Conservation (phyloP, 2,797 vertebrate genomes). For the Okamejei kenojei region DNA sequence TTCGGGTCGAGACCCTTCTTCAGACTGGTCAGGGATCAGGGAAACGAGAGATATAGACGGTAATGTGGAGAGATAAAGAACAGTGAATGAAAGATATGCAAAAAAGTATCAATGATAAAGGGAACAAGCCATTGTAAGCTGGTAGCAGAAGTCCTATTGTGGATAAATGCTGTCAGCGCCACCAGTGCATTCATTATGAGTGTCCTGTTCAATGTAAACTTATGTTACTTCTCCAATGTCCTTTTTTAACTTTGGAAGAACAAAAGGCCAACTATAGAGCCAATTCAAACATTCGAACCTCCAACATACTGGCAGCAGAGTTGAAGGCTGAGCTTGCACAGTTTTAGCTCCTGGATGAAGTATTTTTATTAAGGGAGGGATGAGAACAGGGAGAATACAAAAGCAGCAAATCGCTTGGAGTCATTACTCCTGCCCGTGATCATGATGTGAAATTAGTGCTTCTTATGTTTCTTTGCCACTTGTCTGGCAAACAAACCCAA, state of each 20-base stretch:
- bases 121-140: too few species aligned
- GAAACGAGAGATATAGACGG: too few species aligned
- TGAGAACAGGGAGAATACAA: not conserved
- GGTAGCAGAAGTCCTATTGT: not conserved
- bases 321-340: not conserved
- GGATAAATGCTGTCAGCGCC: not conserved
- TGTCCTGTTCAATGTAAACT: not conserved
- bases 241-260: not conserved
- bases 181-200: not conserved
- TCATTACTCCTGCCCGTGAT: not conserved
- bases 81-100: too few species aligned
- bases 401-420: not conserved
- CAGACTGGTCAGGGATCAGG: too few species aligned
- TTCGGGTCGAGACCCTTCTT: too few species aligned
- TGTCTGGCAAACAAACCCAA: too few species aligned
- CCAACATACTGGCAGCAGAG: not conserved
- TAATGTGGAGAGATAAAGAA: too few species aligned
- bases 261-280: not conserved
- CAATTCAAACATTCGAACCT: not conserved
- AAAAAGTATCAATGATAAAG: too few species aligned
- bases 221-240: not conserved
- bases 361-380: not conserved
- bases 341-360: not conserved
- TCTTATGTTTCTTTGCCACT: not conserved
- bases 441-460: not conserved